Evolutionary conservation across 2,113 vertebrate genomes (phyloP).

Genomic region (Forbesichthys papilliferus): DNA sequence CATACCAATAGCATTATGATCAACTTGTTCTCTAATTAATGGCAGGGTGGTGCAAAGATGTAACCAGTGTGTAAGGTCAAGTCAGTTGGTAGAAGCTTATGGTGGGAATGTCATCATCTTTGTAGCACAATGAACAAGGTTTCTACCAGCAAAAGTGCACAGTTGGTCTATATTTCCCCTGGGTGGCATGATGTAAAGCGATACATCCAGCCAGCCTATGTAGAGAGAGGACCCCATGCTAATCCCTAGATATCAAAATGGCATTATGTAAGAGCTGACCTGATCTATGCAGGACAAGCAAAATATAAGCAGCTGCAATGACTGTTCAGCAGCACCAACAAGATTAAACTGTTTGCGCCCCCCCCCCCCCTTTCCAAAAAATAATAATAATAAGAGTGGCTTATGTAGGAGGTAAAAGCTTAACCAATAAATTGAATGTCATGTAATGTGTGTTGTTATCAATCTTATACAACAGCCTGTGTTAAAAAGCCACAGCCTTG

Average conservation of each 20-base stretch:
- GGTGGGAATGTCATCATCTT: conserved; percentile 14
- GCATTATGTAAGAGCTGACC: conserved; percentile 63
- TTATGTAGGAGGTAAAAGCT: conserved; percentile 27
- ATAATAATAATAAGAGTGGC: conserved; percentile 26
- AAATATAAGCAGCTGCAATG: conserved; percentile 39
- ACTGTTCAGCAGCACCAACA: conserved; percentile 35
- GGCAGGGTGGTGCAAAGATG: conserved; percentile 16
- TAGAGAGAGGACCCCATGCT: conserved; percentile 44
- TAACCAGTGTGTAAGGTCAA: conserved; percentile 5
- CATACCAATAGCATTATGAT: no score
- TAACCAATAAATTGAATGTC: conserved; percentile 54
- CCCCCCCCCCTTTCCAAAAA: no score
- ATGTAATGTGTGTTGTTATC: neutral
- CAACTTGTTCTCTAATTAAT: neutral
- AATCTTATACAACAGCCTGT: neutral
- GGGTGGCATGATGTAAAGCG: conserved; percentile 16
- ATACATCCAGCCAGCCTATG: conserved; percentile 39
- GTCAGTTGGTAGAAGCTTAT: conserved; percentile 19
- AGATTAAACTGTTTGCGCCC: conserved; percentile 52
- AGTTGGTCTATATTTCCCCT: conserved; percentile 15
- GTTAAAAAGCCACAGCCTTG: no score
- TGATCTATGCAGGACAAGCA: conserved; percentile 42
- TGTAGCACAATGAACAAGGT: neutral
- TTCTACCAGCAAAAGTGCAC: conserved; percentile 27
- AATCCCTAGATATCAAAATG: conserved; percentile 73